phyloP scores from a whole-genome alignment of 2,113 vertebrate genomes.

The Hydrochoerus hydrochaeris region DNA sequence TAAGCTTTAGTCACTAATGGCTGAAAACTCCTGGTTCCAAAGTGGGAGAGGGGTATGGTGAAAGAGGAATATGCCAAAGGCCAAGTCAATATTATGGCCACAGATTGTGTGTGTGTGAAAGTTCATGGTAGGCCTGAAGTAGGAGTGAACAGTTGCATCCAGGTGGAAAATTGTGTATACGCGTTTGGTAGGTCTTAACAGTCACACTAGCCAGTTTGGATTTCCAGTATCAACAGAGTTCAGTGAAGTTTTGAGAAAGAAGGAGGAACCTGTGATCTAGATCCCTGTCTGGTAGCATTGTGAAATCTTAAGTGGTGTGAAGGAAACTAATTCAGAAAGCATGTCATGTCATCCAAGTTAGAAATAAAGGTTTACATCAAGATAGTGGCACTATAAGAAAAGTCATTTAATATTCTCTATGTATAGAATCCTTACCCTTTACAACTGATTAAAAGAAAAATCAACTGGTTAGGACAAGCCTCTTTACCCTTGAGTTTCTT shows the following conservation, averaged over 20 bases:
- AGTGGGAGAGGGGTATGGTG: background rate
- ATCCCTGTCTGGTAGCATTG: background rate
- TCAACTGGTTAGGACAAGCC: background rate
- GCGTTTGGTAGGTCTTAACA: background rate
- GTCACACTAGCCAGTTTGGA: background rate
- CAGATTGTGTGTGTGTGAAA: background rate
- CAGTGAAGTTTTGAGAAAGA: constrained; percentile 4
- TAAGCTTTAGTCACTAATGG: background rate
- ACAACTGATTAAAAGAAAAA: background rate
- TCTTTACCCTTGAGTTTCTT: background rate
- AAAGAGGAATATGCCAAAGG: background rate
- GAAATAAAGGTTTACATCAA: background rate
- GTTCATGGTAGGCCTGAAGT: background rate
- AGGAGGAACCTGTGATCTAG: background rate
- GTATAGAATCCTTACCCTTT: background rate
- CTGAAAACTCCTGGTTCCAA: background rate
- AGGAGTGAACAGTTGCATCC: background rate
- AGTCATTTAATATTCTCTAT: background rate
- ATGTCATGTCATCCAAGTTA: background rate
- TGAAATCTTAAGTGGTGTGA: background rate
- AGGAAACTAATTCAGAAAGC: background rate
- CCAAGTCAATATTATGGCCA: background rate
- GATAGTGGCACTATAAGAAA: background rate
- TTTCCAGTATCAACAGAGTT: background rate
- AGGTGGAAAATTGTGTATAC: background rate